A percentile compares a stretch with the other conserved stretches of the same genome.
These are phyloP conservation scores for Chironomus tepperi DNA, from an alignment of 1,140 invertebrate genomes.

Conservation along the genomic window DNA sequence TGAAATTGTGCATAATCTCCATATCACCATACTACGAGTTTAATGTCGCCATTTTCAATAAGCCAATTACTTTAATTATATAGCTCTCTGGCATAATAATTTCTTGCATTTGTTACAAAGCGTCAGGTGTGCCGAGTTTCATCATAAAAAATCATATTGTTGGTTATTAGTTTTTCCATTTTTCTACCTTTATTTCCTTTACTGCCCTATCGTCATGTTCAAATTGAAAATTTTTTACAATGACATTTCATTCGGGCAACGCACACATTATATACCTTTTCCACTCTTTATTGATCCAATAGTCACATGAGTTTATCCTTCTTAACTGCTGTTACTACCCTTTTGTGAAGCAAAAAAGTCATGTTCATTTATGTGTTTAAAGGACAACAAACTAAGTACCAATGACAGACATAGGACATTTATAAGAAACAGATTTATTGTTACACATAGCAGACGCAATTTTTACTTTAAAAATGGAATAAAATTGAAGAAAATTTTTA, in stretches of 20 bases:
- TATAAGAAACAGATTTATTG: constrained; percentile 23
- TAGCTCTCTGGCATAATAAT: not conserved
- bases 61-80: constrained; percentile 3
- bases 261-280: too few relatives aligned
- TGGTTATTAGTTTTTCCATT: not conserved
- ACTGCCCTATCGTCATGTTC: not conserved
- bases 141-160: not conserved
- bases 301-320: too few relatives aligned
- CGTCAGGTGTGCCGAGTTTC: constrained; percentile 4
- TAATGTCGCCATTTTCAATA: constrained; percentile 7
- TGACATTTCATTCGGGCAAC: not conserved
- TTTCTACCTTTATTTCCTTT: not conserved
- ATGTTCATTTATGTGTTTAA: constrained; percentile 9
- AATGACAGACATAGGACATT: constrained; percentile 22
- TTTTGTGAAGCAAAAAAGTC: not conserved
- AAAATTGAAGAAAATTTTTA: not conserved
- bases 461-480: not conserved
- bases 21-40: too few relatives aligned
- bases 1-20: too few relatives aligned
- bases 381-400: constrained; percentile 2
- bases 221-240: not conserved
- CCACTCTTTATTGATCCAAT: too few relatives aligned
- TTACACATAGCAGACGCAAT: constrained; percentile 12
- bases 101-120: not conserved
- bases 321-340: not conserved